Evolutionary conservation across 2,888 invertebrate species (phyloP), one percentile per base, ranked within the genome.

Genomic region (Sarcophaga variegata): DNA sequence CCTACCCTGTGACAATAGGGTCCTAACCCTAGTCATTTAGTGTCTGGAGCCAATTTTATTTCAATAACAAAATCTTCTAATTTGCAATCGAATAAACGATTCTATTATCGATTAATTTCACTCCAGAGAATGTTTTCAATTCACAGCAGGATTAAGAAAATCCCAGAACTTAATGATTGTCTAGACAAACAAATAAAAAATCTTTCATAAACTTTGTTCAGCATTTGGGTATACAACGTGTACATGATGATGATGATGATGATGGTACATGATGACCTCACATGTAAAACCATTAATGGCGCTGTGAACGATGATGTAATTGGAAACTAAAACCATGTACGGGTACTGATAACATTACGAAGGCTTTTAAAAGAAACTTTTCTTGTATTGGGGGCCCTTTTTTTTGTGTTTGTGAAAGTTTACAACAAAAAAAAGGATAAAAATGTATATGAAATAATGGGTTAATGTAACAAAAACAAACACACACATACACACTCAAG

Each of bases 401-500:
- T 37, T 37, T 8, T 1, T 6, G 2, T 37, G 5, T 2, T 37
- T 54, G 54, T 14, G 0, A 66, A 64, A 54, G 37, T 37, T 37
- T 1, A 54, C 11, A 27, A 60, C n/a, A 72, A 59, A 8, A 27
- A 27, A 69, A 63, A 63, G 17, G 17, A 54, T 0, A 5, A 54
- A 54, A 54, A 54, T 17, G 5, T 54, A 54, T 17, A 72, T 14
- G 67, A 22, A 22, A 63, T 54, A 78, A 69, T 79, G 60, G 79
- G 79, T 80, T 60, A 84, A 71, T 70, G 75, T 80, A 75, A 74
- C 71, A 74, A n/a, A 63, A 63, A 69, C 22, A 78, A 83, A 17
- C 20, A 20, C 20, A 25, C 20, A 54, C 14, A 54, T 1, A 63
- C 12, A 79, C 27, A 25, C 20, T n/a, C 59, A n/a, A 2, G 10